Evolutionary conservation across 2,888 invertebrate genomes (phyloP).

Genomic region (Euzophera pinguis): DNA sequence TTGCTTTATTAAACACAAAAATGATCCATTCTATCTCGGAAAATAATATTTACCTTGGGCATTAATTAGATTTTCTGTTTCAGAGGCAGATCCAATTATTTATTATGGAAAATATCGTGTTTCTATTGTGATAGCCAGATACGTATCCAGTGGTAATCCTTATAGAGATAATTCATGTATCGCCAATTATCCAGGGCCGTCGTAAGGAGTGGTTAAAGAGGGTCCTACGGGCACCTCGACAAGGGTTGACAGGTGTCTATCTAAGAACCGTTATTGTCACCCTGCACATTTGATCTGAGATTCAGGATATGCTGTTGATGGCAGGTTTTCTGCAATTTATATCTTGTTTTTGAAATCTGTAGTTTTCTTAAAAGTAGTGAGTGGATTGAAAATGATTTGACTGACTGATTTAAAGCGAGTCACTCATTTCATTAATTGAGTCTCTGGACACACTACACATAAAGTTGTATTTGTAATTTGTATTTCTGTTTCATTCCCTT

Average conservation of each 20-base stretch:
- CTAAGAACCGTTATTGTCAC: slow-evolving; percentile 21
- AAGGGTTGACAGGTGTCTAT: slow-evolving; percentile 58
- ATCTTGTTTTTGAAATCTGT: too few species aligned
- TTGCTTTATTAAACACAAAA: not conserved
- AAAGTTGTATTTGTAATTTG: too few species aligned
- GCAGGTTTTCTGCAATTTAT: too few species aligned
- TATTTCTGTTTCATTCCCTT: too few species aligned
- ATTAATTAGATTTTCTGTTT: slow-evolving; percentile 4
- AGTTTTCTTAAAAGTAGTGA: too few species aligned
- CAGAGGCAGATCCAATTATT: slow-evolving; percentile 6
- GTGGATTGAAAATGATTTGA: too few species aligned
- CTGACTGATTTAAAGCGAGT: too few species aligned
- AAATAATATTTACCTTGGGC: slow-evolving; percentile 4
- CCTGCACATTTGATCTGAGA: slow-evolving; percentile 4
- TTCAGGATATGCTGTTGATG: not conserved
- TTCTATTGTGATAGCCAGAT: slow-evolving; percentile 2
- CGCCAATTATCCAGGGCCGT: slow-evolving; percentile 23
- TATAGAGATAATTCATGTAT: slow-evolving; percentile 21
- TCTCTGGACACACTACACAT: too few species aligned
- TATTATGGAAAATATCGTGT: slow-evolving; percentile 7
- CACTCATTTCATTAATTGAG: too few species aligned
- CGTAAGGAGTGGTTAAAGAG: slow-evolving; percentile 26
- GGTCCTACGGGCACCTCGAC: slow-evolving; percentile 35
- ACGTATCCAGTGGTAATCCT: slow-evolving; percentile 7
- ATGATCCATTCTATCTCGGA: not conserved